A percentile compares a stretch with the other conserved stretches of the same genome.
Conservation (phyloP, 2,113 vertebrate genomes). For the Ornithorhynchus anatinus region DNA sequence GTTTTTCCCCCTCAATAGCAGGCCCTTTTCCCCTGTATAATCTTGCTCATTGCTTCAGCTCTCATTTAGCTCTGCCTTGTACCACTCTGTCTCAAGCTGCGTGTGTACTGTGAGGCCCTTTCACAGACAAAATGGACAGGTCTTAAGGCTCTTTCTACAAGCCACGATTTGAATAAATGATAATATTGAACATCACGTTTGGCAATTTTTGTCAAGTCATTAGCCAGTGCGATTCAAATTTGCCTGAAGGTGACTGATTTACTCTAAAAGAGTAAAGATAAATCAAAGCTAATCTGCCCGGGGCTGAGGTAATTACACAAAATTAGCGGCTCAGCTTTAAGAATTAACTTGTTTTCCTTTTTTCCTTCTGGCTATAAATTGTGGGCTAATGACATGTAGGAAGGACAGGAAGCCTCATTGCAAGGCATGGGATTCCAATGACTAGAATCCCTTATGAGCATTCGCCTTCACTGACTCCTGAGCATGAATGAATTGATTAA, state of each 20-base stretch:
- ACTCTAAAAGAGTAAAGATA: slow-evolving; percentile 44
- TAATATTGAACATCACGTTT: background rate
- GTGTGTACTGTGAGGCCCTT: no score
- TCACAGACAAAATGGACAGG: background rate
- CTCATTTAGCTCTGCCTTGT: no score
- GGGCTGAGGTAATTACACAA: background rate
- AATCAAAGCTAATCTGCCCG: slow-evolving; percentile 26
- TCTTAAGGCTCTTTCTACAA: background rate
- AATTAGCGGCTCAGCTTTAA: background rate
- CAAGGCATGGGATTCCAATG: no score
- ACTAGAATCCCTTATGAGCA: no score
- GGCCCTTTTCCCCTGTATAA: no score
- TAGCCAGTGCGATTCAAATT: background rate
- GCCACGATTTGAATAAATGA: background rate
- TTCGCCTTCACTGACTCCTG: no score
- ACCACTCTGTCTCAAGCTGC: no score
- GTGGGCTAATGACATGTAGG: background rate
- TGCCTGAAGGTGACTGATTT: slow-evolving; percentile 39
- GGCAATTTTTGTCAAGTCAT: background rate
- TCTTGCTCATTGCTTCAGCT: no score
- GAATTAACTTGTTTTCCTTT: background rate
- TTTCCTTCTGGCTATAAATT: background rate
- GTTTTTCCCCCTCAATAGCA: no score
- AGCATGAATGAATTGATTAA: no score
- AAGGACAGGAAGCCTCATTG: no score